phyloP scores from a whole-genome alignment of 2,797 vertebrate species.

The Rhinichthys osculus region DNA sequence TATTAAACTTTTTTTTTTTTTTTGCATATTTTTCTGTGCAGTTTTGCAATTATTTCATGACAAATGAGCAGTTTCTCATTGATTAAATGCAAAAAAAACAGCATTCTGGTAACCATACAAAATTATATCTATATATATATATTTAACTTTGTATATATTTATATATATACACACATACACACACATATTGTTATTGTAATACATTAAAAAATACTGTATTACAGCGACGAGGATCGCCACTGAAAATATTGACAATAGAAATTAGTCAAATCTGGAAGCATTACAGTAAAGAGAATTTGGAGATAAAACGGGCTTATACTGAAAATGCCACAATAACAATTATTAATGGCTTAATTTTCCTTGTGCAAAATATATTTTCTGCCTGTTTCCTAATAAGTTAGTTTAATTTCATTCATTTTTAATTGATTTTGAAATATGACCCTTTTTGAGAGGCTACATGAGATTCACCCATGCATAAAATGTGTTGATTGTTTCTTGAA shows the following conservation, averaged over 20 bases:
- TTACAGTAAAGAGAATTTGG: not conserved
- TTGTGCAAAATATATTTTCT: not conserved
- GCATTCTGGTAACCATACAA: not conserved
- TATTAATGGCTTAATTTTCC: not conserved
- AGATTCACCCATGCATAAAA: not conserved
- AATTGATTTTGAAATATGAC: not conserved
- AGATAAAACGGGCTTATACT: not conserved
- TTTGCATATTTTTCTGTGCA: not conserved
- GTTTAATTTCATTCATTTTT: not conserved
- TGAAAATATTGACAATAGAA: not conserved
- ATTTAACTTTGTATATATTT: not conserved
- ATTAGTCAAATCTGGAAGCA: not conserved
- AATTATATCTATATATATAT: not conserved
- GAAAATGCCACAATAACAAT: not conserved
- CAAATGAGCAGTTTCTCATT: not conserved
- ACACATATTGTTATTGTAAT: not conserved
- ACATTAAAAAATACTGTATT: not conserved
- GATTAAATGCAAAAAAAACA: not conserved
- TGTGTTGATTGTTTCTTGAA: not conserved
- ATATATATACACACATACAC: not conserved
- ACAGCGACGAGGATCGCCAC: not conserved
- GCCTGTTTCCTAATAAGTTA: not conserved
- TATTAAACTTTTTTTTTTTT: not conserved
- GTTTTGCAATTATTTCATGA: no score
- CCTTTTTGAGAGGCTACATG: not conserved